phyloP scores from a whole-genome alignment of 2,797 vertebrate species.

The Columba guinea region DNA sequence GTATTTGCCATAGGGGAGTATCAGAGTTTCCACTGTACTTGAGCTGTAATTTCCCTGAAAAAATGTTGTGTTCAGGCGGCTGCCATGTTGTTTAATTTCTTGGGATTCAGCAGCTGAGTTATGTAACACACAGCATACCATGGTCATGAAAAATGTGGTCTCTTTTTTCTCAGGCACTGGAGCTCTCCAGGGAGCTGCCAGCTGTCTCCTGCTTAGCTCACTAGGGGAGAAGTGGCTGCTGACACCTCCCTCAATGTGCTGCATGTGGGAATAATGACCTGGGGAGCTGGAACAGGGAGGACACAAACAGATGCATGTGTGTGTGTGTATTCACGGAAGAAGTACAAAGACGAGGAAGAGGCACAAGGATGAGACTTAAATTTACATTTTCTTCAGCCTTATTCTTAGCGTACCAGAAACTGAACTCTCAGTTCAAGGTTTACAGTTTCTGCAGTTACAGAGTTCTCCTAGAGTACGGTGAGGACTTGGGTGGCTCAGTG shows the following conservation, averaged over 20 bases:
- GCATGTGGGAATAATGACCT: background rate
- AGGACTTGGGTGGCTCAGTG: background rate
- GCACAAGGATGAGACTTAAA: background rate
- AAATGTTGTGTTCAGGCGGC: rapidly evolving
- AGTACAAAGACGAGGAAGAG: background rate
- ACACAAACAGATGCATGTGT: background rate
- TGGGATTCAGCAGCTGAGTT: background rate
- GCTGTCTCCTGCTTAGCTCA: background rate
- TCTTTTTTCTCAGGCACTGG: background rate
- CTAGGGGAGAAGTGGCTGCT: background rate
- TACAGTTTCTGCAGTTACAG: background rate
- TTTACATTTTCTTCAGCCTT: background rate
- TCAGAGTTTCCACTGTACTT: background rate
- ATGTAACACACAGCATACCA: background rate
- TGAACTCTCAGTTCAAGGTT: background rate
- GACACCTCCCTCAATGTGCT: background rate
- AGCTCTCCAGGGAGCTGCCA: background rate
- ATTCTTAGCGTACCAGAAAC: background rate
- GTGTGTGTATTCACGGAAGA: background rate
- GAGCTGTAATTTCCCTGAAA: background rate
- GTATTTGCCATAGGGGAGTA: background rate
- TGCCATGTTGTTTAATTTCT: background rate
- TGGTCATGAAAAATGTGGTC: background rate
- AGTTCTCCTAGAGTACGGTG: background rate
- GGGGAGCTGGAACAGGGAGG: background rate